phyloP scores from a whole-genome alignment of 2,888 invertebrate species.

The Idaea dimidiata region DNA sequence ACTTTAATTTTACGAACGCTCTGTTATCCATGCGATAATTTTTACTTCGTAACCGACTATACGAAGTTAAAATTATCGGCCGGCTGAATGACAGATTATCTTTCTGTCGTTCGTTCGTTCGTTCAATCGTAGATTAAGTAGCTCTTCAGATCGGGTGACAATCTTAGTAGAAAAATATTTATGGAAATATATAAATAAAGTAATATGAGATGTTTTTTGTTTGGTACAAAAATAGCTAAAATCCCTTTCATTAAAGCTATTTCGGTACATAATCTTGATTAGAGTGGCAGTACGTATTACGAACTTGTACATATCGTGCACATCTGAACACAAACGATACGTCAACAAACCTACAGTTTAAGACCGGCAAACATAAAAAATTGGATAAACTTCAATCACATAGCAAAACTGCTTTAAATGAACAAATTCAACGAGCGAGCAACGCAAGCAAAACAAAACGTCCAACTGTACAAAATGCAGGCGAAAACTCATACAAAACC shows the following conservation, averaged over 20 bases:
- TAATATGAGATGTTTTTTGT: no score
- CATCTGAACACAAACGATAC: background rate
- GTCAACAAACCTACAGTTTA: background rate
- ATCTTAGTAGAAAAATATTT: no score
- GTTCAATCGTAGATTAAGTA: no score
- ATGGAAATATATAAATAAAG: no score
- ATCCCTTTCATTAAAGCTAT: background rate
- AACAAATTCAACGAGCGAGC: slow-evolving; percentile 15
- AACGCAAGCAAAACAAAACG: slow-evolving; percentile 15
- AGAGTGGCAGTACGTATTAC: background rate
- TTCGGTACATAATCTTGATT: background rate
- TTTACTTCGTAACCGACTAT: no score
- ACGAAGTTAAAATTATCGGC: no score
- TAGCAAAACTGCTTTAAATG: slow-evolving; percentile 9
- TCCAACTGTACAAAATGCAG: slow-evolving; percentile 3
- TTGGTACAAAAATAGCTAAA: background rate
- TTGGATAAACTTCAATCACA: background rate
- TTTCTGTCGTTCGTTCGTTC: no score
- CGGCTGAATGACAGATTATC: no score
- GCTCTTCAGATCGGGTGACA: no score
- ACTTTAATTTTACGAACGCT: no score
- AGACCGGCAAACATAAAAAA: background rate
- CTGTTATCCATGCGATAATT: no score
- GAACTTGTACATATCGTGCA: background rate
- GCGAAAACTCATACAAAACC: slow-evolving; percentile 6